A percentile compares a stretch with the other conserved stretches of the same genome.
Conservation (phyloP, 2,797 vertebrate genomes). For the Potorous gilbertii region DNA sequence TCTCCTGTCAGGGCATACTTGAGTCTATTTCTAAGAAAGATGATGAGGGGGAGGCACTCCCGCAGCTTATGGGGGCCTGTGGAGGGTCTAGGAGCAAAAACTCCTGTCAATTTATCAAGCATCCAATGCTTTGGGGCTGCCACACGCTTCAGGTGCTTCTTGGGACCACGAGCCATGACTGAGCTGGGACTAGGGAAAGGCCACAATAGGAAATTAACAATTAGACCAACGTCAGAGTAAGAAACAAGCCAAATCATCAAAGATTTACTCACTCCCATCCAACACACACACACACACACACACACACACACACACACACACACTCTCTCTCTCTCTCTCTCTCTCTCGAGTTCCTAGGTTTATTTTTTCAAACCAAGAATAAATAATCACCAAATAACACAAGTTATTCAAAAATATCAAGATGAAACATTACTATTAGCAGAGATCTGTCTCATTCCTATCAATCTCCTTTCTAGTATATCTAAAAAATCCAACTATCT, state of each 20-base stretch:
- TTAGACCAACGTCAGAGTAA: neutral
- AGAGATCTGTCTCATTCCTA: neutral
- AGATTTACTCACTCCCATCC: neutral
- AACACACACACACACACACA: neutral
- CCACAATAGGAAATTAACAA: neutral
- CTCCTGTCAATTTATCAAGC: conserved; percentile 96
- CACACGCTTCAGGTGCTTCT: conserved; percentile 94
- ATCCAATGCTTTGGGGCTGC: conserved; percentile 98
- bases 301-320: neutral
- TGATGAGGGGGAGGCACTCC: conserved; percentile 96
- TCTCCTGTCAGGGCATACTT: conserved; percentile 96
- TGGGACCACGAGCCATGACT: neutral
- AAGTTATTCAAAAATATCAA: neutral
- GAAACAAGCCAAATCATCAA: neutral
- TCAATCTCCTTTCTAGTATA: neutral
- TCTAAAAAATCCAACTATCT: neutral
- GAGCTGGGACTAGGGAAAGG: neutral
- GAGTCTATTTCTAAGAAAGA: conserved; percentile 95
- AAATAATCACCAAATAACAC: neutral
- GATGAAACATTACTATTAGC: neutral
- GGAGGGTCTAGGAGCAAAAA: conserved; percentile 96
- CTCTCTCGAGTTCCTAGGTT: neutral
- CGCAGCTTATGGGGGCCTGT: conserved; percentile 96
- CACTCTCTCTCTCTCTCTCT: too few species aligned
- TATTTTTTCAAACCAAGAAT: neutral